Conservation (phyloP, 2,113 vertebrate species). For the Trichechus manatus region DNA sequence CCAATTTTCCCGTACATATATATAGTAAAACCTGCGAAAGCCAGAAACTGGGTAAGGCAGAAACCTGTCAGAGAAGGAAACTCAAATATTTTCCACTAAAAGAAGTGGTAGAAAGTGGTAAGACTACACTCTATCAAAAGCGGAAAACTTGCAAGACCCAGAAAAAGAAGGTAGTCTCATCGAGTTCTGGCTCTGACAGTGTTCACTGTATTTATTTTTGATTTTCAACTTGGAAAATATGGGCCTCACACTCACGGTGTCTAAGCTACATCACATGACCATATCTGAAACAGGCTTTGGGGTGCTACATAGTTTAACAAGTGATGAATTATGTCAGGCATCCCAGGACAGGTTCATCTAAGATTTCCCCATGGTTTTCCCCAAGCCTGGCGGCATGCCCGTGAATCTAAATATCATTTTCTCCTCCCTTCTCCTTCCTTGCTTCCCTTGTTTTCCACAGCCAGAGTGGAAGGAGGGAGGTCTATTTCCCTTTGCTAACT, state of each 20-base stretch:
- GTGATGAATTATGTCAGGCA: neutral
- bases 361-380: neutral
- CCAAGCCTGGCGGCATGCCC: neutral
- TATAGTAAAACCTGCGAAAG: neutral
- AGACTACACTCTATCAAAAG: neutral
- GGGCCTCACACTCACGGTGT: neutral
- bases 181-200: neutral
- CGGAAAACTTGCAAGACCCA: neutral
- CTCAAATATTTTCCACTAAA: neutral
- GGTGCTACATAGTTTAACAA: neutral
- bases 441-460: neutral
- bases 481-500: slow-evolving; percentile 48
- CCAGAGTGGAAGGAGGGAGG: neutral
- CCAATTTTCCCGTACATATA: neutral
- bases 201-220: neutral
- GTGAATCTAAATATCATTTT: neutral
- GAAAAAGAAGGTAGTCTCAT: neutral
- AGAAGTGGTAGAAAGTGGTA: neutral
- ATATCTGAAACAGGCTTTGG: neutral
- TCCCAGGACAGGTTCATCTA: neutral
- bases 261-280: neutral
- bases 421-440: neutral
- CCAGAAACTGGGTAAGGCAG: neutral
- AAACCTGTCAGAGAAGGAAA: neutral
- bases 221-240: neutral